These are phyloP conservation scores for Apocrypta bakeri DNA, from an alignment of 1,140 invertebrate genomes.

Conservation along the genomic window DNA sequence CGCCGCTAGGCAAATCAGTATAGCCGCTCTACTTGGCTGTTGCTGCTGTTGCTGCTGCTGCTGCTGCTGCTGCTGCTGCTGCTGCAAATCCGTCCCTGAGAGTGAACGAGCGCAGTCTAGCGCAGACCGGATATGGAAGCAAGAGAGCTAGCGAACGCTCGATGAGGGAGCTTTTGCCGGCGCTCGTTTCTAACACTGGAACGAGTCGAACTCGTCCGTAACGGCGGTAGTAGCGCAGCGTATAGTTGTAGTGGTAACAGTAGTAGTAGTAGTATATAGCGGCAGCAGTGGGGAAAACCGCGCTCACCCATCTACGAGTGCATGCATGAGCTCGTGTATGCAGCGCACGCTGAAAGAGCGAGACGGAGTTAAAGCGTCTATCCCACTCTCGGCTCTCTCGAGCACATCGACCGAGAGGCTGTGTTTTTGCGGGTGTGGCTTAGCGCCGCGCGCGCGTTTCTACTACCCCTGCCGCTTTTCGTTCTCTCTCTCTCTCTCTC, in stretches of 20 bases:
- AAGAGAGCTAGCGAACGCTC: constrained; percentile 25
- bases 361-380: neutral
- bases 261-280: neutral
- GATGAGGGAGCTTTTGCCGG: constrained; percentile 64
- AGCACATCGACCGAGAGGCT: constrained; percentile 59
- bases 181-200: constrained; percentile 26
- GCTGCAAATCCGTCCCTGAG: constrained; percentile 10
- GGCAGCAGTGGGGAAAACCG: neutral
- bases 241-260: neutral
- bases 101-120: neutral
- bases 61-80: neutral
- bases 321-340: neutral
- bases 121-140: constrained; percentile 47
- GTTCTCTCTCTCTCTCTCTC: constrained; percentile 32
- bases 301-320: no score
- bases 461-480: constrained; percentile 17
- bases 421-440: constrained; percentile 73
- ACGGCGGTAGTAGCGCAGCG: constrained; percentile 41
- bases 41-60: neutral
- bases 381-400: constrained; percentile 40
- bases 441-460: constrained; percentile 58
- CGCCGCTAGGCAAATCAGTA: neutral
- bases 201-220: constrained; percentile 69
- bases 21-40: neutral
- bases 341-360: neutral